Evolutionary conservation across 2,797 vertebrate genomes (phyloP), one percentile per base, ranked within the genome.

Genomic region (Zalophus californianus): DNA sequence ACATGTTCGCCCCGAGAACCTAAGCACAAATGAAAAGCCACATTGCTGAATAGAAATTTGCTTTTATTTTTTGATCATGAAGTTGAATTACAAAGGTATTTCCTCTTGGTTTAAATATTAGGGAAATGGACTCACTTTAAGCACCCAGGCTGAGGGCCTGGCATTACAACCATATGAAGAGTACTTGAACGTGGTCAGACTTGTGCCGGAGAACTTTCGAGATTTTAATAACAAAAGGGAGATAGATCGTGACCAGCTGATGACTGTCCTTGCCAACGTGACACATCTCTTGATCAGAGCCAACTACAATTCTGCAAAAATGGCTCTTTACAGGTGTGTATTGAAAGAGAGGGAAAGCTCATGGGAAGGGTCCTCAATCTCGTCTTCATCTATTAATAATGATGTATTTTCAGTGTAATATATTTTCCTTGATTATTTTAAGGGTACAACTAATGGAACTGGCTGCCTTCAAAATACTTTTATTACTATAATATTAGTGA

Each of bases 181-280:
- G 73, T 98, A 99, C 75, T 97, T 97, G 0, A 98, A 99, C 10
- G 29, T 98, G n/a, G 94, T 99, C 68, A 98, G 84, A 58, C 98
- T 99, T 6, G 72, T 99, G 12, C 98, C 99, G 0, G 98, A 99
- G 86, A 98, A 95, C 60, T 99, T 99, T 70, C 92, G 98, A 27
- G 99, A 99, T 38, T 97, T 98, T 58, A 98, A 96, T 78, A 99
- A 98, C 5, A 98, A 98, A 48, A 98, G 83, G 54, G 97, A 86
- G 2, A 97, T 99, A 18, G 98, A 99, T 80, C 99, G 99, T 0
- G 99, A 99, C n/a, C 99, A 98, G 90, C 72, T 99, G 48, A 99
- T 99, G 99, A 99, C 98, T 0, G 99, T 99, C 78, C 98, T 99
- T 0, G 98, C 99, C 20, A 98, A 99, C 0, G 41, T 99, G 86